Evolutionary conservation across 1,140 invertebrate species (phyloP).

Genomic region (Tetragonula clypearis): DNA sequence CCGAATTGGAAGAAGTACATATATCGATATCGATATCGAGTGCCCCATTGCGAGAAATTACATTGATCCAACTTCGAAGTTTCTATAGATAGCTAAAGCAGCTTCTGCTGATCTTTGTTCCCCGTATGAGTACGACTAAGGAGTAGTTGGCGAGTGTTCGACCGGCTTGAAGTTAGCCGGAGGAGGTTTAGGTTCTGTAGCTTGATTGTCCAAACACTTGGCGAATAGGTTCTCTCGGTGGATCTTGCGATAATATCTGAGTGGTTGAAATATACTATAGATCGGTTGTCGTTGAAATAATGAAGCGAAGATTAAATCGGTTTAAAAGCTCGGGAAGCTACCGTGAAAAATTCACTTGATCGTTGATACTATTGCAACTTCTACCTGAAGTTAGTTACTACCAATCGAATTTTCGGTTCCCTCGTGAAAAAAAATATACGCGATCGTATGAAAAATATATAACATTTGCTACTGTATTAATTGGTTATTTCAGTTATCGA

Average conservation of each 20-base stretch:
- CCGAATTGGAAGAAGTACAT: background rate
- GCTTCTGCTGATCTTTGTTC: conserved; percentile 10
- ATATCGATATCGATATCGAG: background rate
- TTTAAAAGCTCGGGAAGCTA: too few species aligned
- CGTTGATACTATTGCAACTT: too few species aligned
- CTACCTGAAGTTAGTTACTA: too few species aligned
- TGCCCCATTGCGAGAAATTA: background rate
- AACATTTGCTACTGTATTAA: too few species aligned
- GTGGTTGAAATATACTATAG: background rate
- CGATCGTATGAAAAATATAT: too few species aligned
- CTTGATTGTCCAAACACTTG: background rate
- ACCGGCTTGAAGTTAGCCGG: background rate
- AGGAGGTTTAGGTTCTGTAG: background rate
- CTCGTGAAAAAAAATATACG: too few species aligned
- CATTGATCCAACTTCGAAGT: conserved; percentile 7
- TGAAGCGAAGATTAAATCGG: background rate
- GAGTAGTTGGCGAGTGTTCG: conserved; percentile 9
- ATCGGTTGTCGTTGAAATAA: background rate
- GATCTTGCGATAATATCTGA: conserved; percentile 1
- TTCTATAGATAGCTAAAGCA: background rate
- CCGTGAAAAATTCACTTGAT: too few species aligned
- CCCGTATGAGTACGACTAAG: conserved; percentile 1
- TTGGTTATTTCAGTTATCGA: too few species aligned
- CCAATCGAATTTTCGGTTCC: too few species aligned
- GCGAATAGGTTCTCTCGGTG: background rate